phyloP scores from a whole-genome alignment of 2,888 invertebrate species.

The Formica aserva region DNA sequence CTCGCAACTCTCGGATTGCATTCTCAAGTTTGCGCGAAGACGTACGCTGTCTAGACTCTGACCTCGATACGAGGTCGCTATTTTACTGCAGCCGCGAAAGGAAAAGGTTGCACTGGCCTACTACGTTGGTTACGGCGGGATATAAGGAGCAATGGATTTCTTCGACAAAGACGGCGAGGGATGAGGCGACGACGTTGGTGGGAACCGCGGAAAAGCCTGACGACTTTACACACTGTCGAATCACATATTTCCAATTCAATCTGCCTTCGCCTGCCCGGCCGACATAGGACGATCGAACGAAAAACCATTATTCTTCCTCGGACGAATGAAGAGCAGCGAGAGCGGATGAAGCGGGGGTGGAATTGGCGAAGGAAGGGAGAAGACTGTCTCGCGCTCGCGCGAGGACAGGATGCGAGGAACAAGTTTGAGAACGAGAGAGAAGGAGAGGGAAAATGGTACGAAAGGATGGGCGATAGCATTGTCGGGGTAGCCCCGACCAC shows the following conservation, averaged over 20 bases:
- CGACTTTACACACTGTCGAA: slow-evolving; percentile 82
- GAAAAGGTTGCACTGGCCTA: slow-evolving; percentile 15
- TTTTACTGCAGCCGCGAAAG: slow-evolving; percentile 11
- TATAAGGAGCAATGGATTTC: slow-evolving; percentile 54
- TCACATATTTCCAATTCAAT: slow-evolving; percentile 83
- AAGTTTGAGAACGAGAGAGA: slow-evolving; percentile 61
- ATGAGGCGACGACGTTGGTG: slow-evolving; percentile 28
- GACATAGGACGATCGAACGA: slow-evolving; percentile 77
- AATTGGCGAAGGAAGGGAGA: slow-evolving; percentile 12
- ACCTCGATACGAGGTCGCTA: slow-evolving; percentile 16
- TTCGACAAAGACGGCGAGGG: slow-evolving; percentile 14
- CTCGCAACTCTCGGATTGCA: background rate
- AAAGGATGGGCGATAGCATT: slow-evolving; percentile 77
- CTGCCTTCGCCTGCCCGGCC: slow-evolving; percentile 69
- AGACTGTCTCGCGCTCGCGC: slow-evolving; percentile 48
- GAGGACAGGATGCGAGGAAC: slow-evolving; percentile 61
- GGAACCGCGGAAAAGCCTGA: slow-evolving; percentile 69
- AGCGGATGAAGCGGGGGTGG: slow-evolving; percentile 11
- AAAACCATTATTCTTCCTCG: slow-evolving; percentile 81
- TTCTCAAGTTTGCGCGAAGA: background rate
- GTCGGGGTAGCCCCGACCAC: slow-evolving; percentile 77
- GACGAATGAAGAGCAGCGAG: slow-evolving; percentile 57
- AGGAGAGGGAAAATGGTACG: slow-evolving; percentile 36
- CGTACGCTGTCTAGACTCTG: slow-evolving; percentile 29
- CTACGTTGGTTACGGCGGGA: slow-evolving; percentile 34